Conservation (phyloP, 2,113 vertebrate species). For the Oncorhynchus kisutch region DNA sequence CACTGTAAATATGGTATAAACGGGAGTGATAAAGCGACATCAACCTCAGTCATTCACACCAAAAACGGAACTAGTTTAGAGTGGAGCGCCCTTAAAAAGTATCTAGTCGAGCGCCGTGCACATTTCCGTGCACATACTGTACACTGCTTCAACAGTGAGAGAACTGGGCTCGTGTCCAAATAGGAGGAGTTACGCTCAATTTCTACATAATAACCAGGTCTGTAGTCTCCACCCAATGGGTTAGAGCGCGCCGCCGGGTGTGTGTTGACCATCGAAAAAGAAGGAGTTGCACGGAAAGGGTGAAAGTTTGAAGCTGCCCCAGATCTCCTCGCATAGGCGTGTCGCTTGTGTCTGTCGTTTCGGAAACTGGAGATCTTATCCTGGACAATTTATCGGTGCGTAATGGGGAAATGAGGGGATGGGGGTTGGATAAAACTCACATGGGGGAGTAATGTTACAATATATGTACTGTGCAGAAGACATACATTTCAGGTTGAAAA, state of each 20-base stretch:
- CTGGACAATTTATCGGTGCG: constrained; percentile 43
- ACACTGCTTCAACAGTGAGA: not conserved
- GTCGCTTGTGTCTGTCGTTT: constrained; percentile 14
- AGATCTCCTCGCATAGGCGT: not conserved
- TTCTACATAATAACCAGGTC: not conserved
- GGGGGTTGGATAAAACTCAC: not conserved
- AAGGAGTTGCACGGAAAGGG: not conserved
- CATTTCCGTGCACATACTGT: not conserved
- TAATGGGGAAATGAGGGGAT: constrained; percentile 17
- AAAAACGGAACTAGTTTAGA: not conserved
- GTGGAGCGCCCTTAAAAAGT: no score
- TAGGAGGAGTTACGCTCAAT: constrained; percentile 45
- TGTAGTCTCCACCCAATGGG: constrained; percentile 46
- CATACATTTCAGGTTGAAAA: not conserved
- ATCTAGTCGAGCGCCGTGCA: not conserved
- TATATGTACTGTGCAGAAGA: constrained; percentile 23
- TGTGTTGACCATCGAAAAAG: not conserved
- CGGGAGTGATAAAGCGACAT: no score
- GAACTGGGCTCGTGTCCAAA: not conserved
- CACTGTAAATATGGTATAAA: no score
- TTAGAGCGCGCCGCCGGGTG: not conserved
- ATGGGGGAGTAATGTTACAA: constrained; percentile 21
- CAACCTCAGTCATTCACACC: not conserved
- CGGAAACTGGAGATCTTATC: constrained; percentile 49
- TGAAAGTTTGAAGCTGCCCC: not conserved